Evolutionary conservation across 2,113 vertebrate species (phyloP).

Genomic region (Nothoprocta perdicaria): DNA sequence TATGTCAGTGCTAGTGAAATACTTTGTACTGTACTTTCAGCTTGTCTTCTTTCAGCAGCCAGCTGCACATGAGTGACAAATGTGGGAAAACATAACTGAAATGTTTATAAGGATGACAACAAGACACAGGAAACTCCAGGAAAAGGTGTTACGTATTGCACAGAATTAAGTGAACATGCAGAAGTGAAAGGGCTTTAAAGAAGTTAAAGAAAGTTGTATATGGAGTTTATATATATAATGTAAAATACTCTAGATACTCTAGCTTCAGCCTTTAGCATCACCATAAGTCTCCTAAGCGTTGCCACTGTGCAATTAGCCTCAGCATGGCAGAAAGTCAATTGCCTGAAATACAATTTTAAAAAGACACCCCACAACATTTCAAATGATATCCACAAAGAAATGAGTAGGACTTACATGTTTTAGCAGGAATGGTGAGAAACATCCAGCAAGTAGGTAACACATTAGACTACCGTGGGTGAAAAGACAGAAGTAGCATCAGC

Average conservation of each 20-base stretch:
- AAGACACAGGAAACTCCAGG: not conserved
- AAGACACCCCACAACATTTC: not conserved
- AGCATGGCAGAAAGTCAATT: not conserved
- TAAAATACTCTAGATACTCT: not conserved
- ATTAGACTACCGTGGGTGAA: not conserved
- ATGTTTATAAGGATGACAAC: not conserved
- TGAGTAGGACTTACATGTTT: not conserved
- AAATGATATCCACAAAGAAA: not conserved
- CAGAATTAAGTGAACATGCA: not conserved
- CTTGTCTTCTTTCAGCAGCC: not conserved
- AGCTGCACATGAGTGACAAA: not conserved
- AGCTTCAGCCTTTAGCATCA: not conserved
- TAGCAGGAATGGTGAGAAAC: not conserved
- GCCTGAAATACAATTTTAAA: not conserved
- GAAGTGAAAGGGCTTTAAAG: not conserved
- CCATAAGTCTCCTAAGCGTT: slow-evolving; percentile 24
- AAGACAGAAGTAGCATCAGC: not conserved
- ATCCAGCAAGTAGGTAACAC: not conserved
- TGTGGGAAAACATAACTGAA: fast-evolving
- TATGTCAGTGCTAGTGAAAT: not conserved
- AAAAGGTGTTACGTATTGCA: not conserved
- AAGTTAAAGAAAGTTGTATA: not conserved
- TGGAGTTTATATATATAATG: not conserved
- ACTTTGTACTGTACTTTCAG: not conserved
- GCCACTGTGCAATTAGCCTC: not conserved